phyloP scores from a whole-genome alignment of 2,888 invertebrate species.

The Napeogenes sylphis region DNA sequence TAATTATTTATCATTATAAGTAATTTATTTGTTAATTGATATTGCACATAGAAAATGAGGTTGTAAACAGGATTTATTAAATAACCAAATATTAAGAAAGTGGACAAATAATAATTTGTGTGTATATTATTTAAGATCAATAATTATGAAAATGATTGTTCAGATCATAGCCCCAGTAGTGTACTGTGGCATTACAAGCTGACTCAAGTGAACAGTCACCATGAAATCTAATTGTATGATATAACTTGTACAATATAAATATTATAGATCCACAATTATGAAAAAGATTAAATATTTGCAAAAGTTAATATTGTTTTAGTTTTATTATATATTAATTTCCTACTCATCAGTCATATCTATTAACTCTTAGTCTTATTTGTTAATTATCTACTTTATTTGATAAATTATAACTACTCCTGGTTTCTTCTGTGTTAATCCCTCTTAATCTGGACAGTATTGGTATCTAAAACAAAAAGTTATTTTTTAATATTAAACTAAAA shows the following conservation, averaged over 20 bases:
- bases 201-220: constrained; percentile 53
- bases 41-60: constrained; percentile 75
- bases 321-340: constrained; percentile 49
- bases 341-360: neutral
- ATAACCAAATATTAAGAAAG: constrained; percentile 56
- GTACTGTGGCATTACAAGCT: constrained; percentile 11
- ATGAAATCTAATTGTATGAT: constrained; percentile 66
- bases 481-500: neutral
- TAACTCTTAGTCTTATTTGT: constrained; percentile 12
- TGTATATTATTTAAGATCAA: constrained; percentile 72
- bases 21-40: constrained; percentile 59
- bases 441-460: constrained; percentile 57
- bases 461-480: constrained; percentile 50
- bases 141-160: constrained; percentile 52
- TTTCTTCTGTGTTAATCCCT: constrained; percentile 18
- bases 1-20: constrained; percentile 47
- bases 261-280: constrained; percentile 79
- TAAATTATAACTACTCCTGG: constrained; percentile 38
- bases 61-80: constrained; percentile 69
- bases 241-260: constrained; percentile 78
- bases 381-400: constrained; percentile 44
- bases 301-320: constrained; percentile 66
- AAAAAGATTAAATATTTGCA: constrained; percentile 80
- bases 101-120: constrained; percentile 77
- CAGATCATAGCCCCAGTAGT: constrained; percentile 57